Evolutionary conservation across 2,797 vertebrate species (phyloP), one percentile per base, ranked within the genome.

Genomic region (Pygocentrus nattereri): DNA sequence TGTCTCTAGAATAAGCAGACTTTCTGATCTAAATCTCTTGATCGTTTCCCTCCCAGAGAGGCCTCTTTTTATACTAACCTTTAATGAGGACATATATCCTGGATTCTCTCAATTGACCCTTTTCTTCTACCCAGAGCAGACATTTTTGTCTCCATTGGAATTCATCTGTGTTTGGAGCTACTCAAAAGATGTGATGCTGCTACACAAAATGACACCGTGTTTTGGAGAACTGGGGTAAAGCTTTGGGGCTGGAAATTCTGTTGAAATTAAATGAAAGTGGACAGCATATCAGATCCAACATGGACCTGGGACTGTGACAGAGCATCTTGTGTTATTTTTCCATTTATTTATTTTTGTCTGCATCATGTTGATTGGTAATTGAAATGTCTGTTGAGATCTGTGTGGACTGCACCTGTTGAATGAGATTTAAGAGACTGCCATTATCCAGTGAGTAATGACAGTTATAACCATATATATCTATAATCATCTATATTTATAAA

Each of bases 161-260:
- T 62, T 19, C 50, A 23, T 58, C 25, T 77, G 30, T 18, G 44
- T 71, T 50, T 18, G 41, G 15, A 56, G 31, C 23, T 44, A 54
- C 19, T 71, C n/a, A 44, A 65, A 81, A 64, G 70, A 56, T 68
- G 16, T 71, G 31, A 38, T 30, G 30, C 31, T 78, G 21, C 31
- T 56, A 54, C n/a, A 23, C 34, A 62, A 84, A 86, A 81, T 67
- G 82, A 50, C 88, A 44, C 78, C 91, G 88, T 85, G 80, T 47
- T 80, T 85, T 61, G 82, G 74, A 86, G 79, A 85, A 77, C 81
- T 68, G 52, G 77, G 56, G 47, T 85, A 79, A 81, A 75, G 25
- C 25, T 76, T 64, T 25, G 72, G 87, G 61, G 84, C 34, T 70
- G 82, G 82, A 82, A 76, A 68, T 85, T 77, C 88, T 85, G 74